Percentiles rank a stretch among this genome's conserved stretches.
phyloP scores from a whole-genome alignment of 2,797 vertebrate species.

The Brotula barbata region DNA sequence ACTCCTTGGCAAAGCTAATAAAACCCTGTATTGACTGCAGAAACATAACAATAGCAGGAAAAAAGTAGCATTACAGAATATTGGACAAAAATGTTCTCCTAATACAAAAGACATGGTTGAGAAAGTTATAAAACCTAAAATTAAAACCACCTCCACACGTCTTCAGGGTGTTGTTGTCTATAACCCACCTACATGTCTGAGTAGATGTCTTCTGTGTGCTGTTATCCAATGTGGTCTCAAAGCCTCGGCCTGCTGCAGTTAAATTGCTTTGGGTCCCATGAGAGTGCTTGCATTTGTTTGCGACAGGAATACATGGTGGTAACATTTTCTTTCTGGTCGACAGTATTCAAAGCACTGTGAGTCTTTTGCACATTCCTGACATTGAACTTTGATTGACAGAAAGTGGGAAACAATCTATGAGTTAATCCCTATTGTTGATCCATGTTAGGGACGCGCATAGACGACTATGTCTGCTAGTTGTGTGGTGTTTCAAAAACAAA shows the following conservation, averaged over 20 bases:
- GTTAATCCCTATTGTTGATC: no score
- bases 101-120: no score
- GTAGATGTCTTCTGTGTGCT: constrained; percentile 8
- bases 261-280: constrained; percentile 1
- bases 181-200: constrained; percentile 2
- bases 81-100: not conserved
- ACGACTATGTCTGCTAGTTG: no score
- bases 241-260: not conserved
- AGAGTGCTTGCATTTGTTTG: not conserved
- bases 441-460: no score
- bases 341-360: not conserved
- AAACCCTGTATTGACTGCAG: no score
- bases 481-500: no score
- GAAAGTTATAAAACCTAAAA: not conserved
- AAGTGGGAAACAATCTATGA: no score
- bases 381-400: not conserved
- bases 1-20: no score
- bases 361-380: not conserved
- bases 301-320: not conserved
- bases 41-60: no score
- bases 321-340: not conserved
- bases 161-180: not conserved
- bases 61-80: not conserved
- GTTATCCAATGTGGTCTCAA: constrained; percentile 11
- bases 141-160: constrained; percentile 11